Percentiles rank a stretch among this genome's conserved stretches.
Conservation (phyloP, 2,113 vertebrate genomes). For the Pelmatolapia mariae region DNA sequence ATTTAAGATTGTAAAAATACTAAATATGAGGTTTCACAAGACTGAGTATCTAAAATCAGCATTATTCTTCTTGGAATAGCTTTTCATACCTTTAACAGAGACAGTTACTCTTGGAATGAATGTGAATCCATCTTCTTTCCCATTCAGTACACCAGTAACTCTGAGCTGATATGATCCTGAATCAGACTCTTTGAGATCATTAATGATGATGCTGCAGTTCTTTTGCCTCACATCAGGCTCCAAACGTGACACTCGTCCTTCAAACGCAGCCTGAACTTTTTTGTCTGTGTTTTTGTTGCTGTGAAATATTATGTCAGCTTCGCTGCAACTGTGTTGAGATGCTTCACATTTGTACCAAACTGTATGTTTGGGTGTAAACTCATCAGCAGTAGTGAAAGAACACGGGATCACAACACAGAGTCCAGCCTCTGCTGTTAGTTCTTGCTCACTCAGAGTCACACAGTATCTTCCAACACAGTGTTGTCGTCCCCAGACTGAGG, state of each 20-base stretch:
- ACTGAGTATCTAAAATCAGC: background rate
- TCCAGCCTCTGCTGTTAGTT: slow-evolving; percentile 21
- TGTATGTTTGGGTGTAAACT: fast-evolving
- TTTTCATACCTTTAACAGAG: slow-evolving; percentile 19
- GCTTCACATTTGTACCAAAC: slow-evolving; percentile 36
- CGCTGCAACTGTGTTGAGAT: fast-evolving
- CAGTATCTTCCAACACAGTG: background rate
- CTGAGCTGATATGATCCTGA: slow-evolving; percentile 29
- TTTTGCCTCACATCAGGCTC: background rate
- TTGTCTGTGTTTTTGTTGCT: background rate
- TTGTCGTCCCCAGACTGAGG: background rate
- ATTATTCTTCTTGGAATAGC: background rate
- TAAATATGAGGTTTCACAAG: background rate
- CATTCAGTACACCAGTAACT: fast-evolving
- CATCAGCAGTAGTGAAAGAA: fast-evolving
- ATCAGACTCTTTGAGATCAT: slow-evolving; percentile 4
- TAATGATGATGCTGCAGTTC: slow-evolving; percentile 41
- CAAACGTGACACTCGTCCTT: slow-evolving; percentile 14
- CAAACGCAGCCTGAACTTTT: background rate
- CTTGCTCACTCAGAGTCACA: background rate
- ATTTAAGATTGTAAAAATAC: background rate
- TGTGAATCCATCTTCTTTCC: background rate
- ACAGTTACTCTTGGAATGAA: background rate
- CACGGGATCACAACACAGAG: slow-evolving; percentile 42
- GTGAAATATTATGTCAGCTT: background rate